Evolutionary conservation across 2,888 invertebrate genomes (phyloP).

Genomic region (Dromius quadrimaculatus): DNA sequence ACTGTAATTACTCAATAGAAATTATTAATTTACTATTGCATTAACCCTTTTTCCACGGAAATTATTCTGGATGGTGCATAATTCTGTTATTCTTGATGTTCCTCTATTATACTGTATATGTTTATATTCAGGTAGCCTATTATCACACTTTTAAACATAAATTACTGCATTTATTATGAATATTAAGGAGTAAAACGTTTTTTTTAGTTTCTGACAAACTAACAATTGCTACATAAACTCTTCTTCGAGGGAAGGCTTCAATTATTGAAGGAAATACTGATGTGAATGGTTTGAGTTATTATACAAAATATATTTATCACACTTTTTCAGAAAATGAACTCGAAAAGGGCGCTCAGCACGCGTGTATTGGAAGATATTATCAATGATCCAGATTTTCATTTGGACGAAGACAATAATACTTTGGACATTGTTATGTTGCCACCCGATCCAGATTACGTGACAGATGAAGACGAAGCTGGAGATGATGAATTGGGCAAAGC

Average conservation of each 20-base stretch:
- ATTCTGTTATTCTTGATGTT: too few relatives aligned
- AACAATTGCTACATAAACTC: background rate
- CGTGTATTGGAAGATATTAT: constrained; percentile 7
- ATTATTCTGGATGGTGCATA: too few relatives aligned
- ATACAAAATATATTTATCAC: background rate
- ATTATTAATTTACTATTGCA: too few relatives aligned
- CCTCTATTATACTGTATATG: too few relatives aligned
- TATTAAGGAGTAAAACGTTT: too few relatives aligned
- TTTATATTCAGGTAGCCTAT: too few relatives aligned
- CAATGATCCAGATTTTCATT: constrained; percentile 25
- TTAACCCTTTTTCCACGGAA: too few relatives aligned
- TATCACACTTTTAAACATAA: too few relatives aligned
- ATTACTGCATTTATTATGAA: too few relatives aligned
- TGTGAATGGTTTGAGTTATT: background rate
- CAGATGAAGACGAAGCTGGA: constrained; percentile 13
- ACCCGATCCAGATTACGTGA: constrained; percentile 1
- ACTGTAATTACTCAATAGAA: too few relatives aligned
- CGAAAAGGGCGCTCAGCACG: constrained; percentile 17
- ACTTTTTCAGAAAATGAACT: background rate
- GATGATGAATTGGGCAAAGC: background rate
- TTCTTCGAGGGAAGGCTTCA: too few relatives aligned
- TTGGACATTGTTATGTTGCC: constrained; percentile 11
- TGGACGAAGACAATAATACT: constrained; percentile 13
- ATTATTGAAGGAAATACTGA: background rate
- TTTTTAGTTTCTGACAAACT: too few relatives aligned